Evolutionary conservation across 2,797 vertebrate species (phyloP).

Genomic region (Siniperca obscura): DNA sequence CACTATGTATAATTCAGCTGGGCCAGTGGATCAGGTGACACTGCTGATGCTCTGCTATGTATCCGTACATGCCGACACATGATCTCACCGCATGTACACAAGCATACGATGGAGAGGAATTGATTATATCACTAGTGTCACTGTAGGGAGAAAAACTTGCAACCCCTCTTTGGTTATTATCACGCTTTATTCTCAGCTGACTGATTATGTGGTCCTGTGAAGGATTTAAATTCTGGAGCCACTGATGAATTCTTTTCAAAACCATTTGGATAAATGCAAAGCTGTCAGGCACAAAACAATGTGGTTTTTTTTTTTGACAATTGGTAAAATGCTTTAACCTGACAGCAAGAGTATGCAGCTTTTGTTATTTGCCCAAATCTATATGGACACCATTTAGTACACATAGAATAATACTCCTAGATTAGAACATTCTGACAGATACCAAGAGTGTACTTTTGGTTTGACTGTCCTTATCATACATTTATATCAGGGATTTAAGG

Average conservation of each 20-base stretch:
- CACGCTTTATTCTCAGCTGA: background rate
- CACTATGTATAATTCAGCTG: slow-evolving; percentile 92
- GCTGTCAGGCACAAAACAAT: background rate
- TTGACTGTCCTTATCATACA: slow-evolving; percentile 2
- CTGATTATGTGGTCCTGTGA: background rate
- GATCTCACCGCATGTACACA: slow-evolving; percentile 41
- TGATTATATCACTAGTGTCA: background rate
- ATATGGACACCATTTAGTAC: too few species aligned
- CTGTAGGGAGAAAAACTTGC: background rate
- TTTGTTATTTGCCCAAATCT: background rate
- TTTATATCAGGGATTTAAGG: background rate
- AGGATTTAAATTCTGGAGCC: background rate
- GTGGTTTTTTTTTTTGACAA: background rate
- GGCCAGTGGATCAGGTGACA: slow-evolving; percentile 83
- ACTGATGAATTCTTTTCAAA: background rate
- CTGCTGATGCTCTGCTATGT: slow-evolving; percentile 79
- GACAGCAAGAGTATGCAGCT: background rate
- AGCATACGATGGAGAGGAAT: slow-evolving; percentile 12
- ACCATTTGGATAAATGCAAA: background rate
- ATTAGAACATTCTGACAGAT: too few species aligned
- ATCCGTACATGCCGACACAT: slow-evolving; percentile 64
- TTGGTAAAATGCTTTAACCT: background rate
- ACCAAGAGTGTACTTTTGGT: slow-evolving; percentile 2
- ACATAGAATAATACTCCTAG: too few species aligned
- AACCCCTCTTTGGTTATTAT: background rate